phyloP scores from a whole-genome alignment of 2,888 invertebrate species.

The Cenopis cana region DNA sequence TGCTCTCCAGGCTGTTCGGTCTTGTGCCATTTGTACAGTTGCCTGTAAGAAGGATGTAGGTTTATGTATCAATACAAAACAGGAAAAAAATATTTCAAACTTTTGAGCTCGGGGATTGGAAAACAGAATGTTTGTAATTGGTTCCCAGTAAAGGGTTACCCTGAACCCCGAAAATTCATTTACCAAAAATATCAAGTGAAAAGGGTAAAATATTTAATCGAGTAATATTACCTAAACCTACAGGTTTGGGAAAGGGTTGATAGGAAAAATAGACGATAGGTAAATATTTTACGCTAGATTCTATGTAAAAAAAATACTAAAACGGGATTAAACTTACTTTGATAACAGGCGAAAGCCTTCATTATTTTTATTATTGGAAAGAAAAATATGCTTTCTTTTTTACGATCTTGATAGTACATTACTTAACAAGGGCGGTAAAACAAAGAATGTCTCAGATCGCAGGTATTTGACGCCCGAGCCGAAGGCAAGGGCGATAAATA shows the following conservation, averaged over 20 bases:
- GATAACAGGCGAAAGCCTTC: not conserved
- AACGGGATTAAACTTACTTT: not conserved
- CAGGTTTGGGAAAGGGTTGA: constrained; percentile 11
- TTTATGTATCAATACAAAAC: not conserved
- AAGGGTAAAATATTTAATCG: constrained; percentile 39
- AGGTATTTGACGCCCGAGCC: too few relatives aligned
- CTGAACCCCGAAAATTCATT: constrained; percentile 18
- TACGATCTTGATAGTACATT: too few relatives aligned
- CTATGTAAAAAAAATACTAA: not conserved
- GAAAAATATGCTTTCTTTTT: too few relatives aligned
- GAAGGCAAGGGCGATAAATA: too few relatives aligned
- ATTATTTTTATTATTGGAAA: not conserved
- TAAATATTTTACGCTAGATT: constrained; percentile 6
- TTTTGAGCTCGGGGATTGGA: not conserved
- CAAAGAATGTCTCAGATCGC: too few relatives aligned
- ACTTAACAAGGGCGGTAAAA: too few relatives aligned
- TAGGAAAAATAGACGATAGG: not conserved
- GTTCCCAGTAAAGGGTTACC: constrained; percentile 18
- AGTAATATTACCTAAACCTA: constrained; percentile 28
- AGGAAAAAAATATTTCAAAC: not conserved
- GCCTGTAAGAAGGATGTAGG: too few relatives aligned
- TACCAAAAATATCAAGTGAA: constrained; percentile 18
- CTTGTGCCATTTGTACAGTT: too few relatives aligned
- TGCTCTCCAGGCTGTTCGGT: too few relatives aligned
- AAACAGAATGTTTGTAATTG: constrained; percentile 15